Percentiles rank a stretch among this genome's conserved stretches.
phyloP scores from a whole-genome alignment of 35 echinoderm and acorn worm genomes.

The Heliocidaris erythrogramma region DNA sequence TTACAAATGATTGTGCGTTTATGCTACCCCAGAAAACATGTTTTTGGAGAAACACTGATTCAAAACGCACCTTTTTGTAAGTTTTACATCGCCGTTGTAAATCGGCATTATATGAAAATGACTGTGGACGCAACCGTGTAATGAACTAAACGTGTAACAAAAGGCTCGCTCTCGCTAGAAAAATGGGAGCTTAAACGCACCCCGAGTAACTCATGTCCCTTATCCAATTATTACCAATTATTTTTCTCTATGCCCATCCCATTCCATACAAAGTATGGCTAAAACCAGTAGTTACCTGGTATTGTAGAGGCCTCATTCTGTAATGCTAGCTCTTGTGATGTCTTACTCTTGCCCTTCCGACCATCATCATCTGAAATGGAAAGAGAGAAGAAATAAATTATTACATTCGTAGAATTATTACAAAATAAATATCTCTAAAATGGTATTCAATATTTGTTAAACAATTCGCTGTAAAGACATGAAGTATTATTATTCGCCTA shows the following conservation, averaged over 20 bases:
- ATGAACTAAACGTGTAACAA: no score
- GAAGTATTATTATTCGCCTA: not conserved
- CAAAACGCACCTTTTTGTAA: no score
- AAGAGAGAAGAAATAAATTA: not conserved
- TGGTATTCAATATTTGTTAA: not conserved
- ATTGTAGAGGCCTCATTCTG: slow-evolving; percentile 31
- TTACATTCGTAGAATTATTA: not conserved
- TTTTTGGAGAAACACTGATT: no score
- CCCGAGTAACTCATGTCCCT: no score
- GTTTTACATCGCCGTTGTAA: no score
- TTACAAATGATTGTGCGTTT: no score
- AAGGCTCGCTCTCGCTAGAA: no score
- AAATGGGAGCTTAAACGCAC: no score
- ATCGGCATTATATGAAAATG: no score
- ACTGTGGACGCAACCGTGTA: no score
- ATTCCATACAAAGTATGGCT: not conserved
- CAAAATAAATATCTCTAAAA: not conserved
- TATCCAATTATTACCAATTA: no score
- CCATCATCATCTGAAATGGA: slow-evolving; percentile 19
- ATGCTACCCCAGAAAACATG: no score
- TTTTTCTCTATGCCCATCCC: not conserved
- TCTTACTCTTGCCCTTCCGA: not conserved
- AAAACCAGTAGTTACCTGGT: not conserved
- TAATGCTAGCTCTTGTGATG: not conserved
- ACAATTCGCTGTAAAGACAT: not conserved